A percentile compares a stretch with the other conserved stretches of the same genome.
Evolutionary conservation across 2,797 vertebrate genomes (phyloP).

Genomic region (Alcedo atthis): DNA sequence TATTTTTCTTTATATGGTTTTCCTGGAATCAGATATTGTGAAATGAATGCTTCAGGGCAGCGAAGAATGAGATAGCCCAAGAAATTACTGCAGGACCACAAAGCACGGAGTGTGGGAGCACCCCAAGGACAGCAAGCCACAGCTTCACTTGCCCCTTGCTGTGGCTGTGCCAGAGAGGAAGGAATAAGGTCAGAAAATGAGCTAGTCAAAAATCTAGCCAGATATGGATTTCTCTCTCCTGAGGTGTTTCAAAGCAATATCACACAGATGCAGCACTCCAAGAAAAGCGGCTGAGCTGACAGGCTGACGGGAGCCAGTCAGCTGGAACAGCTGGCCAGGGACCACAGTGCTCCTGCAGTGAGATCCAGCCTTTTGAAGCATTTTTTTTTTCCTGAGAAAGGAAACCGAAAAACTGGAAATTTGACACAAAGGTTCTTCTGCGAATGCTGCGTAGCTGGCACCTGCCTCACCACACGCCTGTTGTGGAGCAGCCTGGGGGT

Average conservation of each 20-base stretch:
- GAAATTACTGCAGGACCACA: neutral
- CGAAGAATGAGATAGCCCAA: neutral
- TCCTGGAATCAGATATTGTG: neutral
- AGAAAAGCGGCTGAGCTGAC: neutral
- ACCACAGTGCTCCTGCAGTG: neutral
- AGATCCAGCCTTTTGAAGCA: neutral
- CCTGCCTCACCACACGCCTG: neutral
- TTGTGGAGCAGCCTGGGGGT: neutral
- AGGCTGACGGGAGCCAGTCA: neutral
- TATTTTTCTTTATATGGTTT: neutral
- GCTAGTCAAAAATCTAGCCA: neutral
- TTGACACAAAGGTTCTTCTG: neutral
- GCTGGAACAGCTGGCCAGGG: conserved; percentile 29
- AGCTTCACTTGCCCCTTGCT: rapidly evolving
- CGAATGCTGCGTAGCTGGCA: neutral
- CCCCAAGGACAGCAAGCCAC: neutral
- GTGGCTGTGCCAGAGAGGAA: neutral
- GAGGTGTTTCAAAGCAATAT: neutral
- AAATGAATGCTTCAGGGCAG: neutral
- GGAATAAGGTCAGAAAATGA: neutral
- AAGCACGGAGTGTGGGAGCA: rapidly evolving
- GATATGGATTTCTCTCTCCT: neutral
- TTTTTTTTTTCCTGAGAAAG: neutral
- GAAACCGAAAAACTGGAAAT: neutral
- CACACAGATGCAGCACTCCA: neutral